Base-by-base conservation (phyloP, 2,888 invertebrate genomes). In the Latheticus oryzae region DNA sequence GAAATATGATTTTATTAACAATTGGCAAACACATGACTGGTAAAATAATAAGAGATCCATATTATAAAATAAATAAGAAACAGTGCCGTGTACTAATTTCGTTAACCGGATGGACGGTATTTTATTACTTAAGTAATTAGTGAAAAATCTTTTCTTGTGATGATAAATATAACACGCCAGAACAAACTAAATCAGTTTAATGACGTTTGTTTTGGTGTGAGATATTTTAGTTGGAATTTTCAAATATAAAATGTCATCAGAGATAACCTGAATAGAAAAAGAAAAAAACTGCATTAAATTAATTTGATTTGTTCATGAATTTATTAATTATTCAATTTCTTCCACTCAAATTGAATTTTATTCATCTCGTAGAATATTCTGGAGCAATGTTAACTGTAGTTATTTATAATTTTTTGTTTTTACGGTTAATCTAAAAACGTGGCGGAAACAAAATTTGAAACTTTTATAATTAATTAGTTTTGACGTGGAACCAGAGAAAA, bases 121-220 rank as follows among this genome's bases (percentile, higher is more conserved):
- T 24, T 24, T n/a, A 30, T 30, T 30, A 9, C 12, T 4, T 5
- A 21, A 21, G 21, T 21, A 21, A 21, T 21, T 21, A 21, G 21
- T 21, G 21, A 21, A 21, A 21, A 21, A 21, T 21, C 21, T n/a
- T 30, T 30, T 11, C 8, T 30, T 12, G 12, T 24, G n/a, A 8
- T 5, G n/a, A 24, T 9, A 9, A 19, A 17, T 37, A 12, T 37
- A 11, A 13, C 42, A 42, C 26, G 26, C 42, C 26, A 8, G 42
- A 15, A 42, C 26, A 45, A 45, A 45, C 32, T 5, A 19, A 16
- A 9, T 42, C 11, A 37, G 15, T 45, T 28, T 45, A 21, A 45
- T 42, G 24, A 30, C 45, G 30, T 45, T 45, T 45, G 30, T 32
- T 45, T 45, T 32, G 45, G 45, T 45, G 45, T 45, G 45, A 9